A percentile compares a stretch with the other conserved stretches of the same genome.
These are phyloP conservation scores for Kryptolebias marmoratus DNA, from an alignment of 2,113 vertebrate species.

Conservation along the genomic window DNA sequence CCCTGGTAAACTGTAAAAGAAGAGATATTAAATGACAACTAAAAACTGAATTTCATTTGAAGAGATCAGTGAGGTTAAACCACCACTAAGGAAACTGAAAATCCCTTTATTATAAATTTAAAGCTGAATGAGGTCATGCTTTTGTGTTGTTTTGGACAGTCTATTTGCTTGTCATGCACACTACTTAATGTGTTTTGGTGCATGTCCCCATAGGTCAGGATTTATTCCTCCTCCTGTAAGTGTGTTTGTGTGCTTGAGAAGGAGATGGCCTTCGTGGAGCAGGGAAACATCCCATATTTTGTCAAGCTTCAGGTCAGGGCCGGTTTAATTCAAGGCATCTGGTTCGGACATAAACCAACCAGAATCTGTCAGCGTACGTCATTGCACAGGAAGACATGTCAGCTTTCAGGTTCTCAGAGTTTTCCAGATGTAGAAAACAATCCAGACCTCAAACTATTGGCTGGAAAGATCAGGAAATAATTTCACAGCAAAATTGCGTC, in stretches of 20 bases:
- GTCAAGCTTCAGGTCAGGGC: conserved; percentile 39
- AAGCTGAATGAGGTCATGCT: conserved; percentile 23
- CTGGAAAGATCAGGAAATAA: conserved; percentile 42
- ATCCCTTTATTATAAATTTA: conserved; percentile 11
- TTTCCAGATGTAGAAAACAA: conserved; percentile 6
- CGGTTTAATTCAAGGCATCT: conserved; percentile 60
- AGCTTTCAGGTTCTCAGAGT: neutral
- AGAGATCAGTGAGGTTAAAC: conserved; percentile 31
- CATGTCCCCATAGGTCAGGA: conserved; percentile 28
- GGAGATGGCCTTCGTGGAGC: conserved; percentile 2
- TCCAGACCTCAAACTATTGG: conserved; percentile 38
- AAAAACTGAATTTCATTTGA: conserved; percentile 14
- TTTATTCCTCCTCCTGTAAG: conserved; percentile 16
- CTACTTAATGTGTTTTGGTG: conserved; percentile 14
- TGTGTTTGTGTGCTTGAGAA: conserved; percentile 29
- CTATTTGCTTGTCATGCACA: conserved; percentile 9
- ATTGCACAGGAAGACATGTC: neutral
- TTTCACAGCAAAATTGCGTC: conserved; percentile 35
- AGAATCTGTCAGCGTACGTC: conserved; percentile 14
- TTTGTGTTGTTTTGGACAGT: conserved; percentile 17
- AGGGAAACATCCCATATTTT: conserved; percentile 19
- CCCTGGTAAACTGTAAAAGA: conserved; percentile 22
- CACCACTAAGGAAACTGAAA: conserved; percentile 28
- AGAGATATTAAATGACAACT: conserved; percentile 25
- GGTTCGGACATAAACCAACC: conserved; percentile 48